Base-by-base conservation (phyloP, 2,797 vertebrate species). In the Muscicapa comitata region DNA sequence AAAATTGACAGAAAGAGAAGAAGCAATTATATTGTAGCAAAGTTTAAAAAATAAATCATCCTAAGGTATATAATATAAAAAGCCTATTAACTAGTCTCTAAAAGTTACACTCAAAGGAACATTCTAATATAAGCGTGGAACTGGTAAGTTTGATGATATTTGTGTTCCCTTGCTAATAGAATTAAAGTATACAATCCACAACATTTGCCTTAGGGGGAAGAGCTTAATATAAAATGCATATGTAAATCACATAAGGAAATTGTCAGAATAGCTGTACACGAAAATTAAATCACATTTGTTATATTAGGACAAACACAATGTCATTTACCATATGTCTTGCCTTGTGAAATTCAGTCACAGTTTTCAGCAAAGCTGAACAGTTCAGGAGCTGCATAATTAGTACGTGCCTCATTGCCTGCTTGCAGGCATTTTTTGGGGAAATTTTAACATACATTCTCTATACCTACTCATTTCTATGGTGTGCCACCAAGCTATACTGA, bases 231-330 rank as follows among this genome's bases (percentile, higher is more conserved):
- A 82, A 90, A 94, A 92, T 79, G 45, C 40, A 57, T 67, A 86
- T 57, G 71, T 87, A 95, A 95, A 94, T 87, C 53, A 73, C 74
- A 92, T 53, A 81, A 79, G 61, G 45, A 96, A 92, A 76, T 90
- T 94, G 43, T 95, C 80, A 76, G 74, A 70, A 84, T 40, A 95
- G 13, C 40, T 94, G 88, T 93, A 66, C 51, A 90, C 33, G 74
- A 88, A 90, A 95, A 92, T 57, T 61, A 40, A 79, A 71, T 89
- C 53, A 61, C 19, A 45, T 93, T 95, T 85, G 11, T 74, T 91
- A 19, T 67, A 85, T 77, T 71, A 86, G 67, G 83, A 76, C 14
- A 76, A 86, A 77, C 68, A 87, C 19, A 75, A 71, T 79, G 66
- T 88, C 55, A 82, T 87, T 85, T 90, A 53, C 83, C 71, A 25